Base-by-base conservation (phyloP, 2,888 invertebrate species). In the Phanerotoma sp. region DNA sequence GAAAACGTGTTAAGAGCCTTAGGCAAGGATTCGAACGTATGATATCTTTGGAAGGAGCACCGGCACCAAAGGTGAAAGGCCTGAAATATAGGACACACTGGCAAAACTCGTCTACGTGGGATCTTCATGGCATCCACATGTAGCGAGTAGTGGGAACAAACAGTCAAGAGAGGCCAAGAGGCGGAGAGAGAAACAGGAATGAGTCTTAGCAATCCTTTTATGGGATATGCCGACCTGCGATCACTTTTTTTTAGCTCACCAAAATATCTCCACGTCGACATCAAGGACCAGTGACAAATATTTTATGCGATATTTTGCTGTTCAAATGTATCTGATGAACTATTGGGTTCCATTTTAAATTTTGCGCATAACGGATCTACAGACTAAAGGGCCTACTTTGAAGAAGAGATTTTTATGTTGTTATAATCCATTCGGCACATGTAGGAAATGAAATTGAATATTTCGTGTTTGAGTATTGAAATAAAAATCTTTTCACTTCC, bases 31-130 rank as follows among this genome's bases (percentile, higher is more conserved):
- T 32, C 38, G 35, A 48, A 32, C 51, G 28, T 42, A 21, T 47
- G 38, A 35, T 53, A 38, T 22, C 21, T 52, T 9, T 6, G 10
- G 15, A 44, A 47, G 50, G 37, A 48, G 53, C 49, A 38, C 54
- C 13, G 47, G 53, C 40, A 33, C 37, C 57, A 67, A 66, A 75
- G 75, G 74, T 75, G 73, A 75, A 75, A 75, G 73, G 71, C 74
- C 68, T 65, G 65, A 61, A 71, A 72, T 72, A 74, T 74, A 67
- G 71, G 71, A 75, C 73, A 75, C 72, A 70, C 63, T 62, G 20
- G 65, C 64, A 61, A 62, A 71, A 70, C 68, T 71, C 67, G 66
- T 72, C 66, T 72, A 70, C 69, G 72, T 69, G 70, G 69, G 69
- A 69, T 67, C 62, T 63, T 48, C 61, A 55, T 64, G 63, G 60